Conservation (phyloP, 2,797 vertebrate species). For the Melanotaenia pygmaea region DNA sequence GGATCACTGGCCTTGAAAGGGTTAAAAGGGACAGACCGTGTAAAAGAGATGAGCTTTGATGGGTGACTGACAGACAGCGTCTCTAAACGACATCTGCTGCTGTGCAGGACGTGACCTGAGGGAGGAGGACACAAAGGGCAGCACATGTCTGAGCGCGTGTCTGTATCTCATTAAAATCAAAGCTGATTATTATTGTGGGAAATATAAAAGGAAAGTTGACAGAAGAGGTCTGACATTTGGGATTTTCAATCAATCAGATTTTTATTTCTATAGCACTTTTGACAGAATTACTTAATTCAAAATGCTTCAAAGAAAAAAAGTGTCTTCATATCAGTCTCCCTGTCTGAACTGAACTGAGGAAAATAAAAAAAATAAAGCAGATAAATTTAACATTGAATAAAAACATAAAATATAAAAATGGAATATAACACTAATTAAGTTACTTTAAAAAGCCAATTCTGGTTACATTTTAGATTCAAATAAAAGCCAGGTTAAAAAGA, state of each 20-base stretch:
- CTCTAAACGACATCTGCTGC: constrained; percentile 67
- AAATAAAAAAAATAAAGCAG: too few species aligned
- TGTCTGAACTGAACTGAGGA: too few species aligned
- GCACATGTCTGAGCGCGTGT: constrained; percentile 27
- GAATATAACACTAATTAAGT: too few species aligned
- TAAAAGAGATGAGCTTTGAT: constrained; percentile 69
- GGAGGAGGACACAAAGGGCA: constrained; percentile 16
- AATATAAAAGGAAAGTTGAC: not conserved
- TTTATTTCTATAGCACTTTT: too few species aligned
- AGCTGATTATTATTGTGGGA: constrained; percentile 12
- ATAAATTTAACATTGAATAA: too few species aligned
- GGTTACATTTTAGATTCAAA: too few species aligned
- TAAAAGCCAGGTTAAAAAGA: too few species aligned
- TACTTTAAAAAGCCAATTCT: too few species aligned
- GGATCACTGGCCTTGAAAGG: constrained; percentile 48
- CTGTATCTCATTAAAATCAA: constrained; percentile 12
- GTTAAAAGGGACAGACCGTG: constrained; percentile 21
- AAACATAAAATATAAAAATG: too few species aligned
- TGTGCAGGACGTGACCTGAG: constrained; percentile 57
- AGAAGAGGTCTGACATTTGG: not conserved
- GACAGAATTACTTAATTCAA: too few species aligned
- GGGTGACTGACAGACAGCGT: constrained; percentile 75
- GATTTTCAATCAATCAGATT: not conserved
- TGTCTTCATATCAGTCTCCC: too few species aligned
- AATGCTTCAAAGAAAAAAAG: too few species aligned